Evolutionary conservation across 2,888 invertebrate genomes (phyloP), one percentile per base, ranked within the genome.

Genomic region (Dolichomitus sp.): DNA sequence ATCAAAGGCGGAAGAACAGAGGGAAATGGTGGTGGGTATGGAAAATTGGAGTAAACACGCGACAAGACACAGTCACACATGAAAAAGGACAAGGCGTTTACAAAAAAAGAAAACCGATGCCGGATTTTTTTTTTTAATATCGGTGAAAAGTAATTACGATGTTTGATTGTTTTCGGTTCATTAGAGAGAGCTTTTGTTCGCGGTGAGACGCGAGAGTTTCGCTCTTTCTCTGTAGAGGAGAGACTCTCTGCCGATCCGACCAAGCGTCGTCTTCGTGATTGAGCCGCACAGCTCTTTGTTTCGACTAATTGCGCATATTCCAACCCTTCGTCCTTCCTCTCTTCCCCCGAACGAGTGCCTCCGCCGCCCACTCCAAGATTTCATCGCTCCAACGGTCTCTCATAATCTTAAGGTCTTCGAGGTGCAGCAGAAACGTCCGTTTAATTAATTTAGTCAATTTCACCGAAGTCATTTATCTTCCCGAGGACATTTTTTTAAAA

Each of bases 301-400:
- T 85, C 85, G 79, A 86, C 86, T 86, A 87, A 86, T 87, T 87
- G 83, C 86, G 73, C 80, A 75, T 75, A 75, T 72, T 69, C 42
- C 48, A 66, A 70, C 65, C 66, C 74, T 23, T 69, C 63, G 45
- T 40, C 57, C 57, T 52, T 57, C 45, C 63, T 61, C 52, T 73
- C 77, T 59, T 69, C 70, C 45, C 50, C 19, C 30, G 40, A 68
- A 42, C 19, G 54, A 70, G 48, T n/a, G 4, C 9, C 33, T 61
- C 50, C 17, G 50, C 50, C 30, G 50, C 61, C 50, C 73, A 61
- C 61, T 37, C 37, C 45, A n/a, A 42, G 48, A 33, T 73, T 73
- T 61, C 48, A 61, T n/a, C 63, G 33, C 37, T 40, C 52, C n/a
- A 27, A 33, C 59, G 59, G 33, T 27, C 17, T 66, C 40, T n/a